These are phyloP conservation scores for Thryonomys swinderianus DNA, from an alignment of 2,113 vertebrate species.

Conservation along the genomic window DNA sequence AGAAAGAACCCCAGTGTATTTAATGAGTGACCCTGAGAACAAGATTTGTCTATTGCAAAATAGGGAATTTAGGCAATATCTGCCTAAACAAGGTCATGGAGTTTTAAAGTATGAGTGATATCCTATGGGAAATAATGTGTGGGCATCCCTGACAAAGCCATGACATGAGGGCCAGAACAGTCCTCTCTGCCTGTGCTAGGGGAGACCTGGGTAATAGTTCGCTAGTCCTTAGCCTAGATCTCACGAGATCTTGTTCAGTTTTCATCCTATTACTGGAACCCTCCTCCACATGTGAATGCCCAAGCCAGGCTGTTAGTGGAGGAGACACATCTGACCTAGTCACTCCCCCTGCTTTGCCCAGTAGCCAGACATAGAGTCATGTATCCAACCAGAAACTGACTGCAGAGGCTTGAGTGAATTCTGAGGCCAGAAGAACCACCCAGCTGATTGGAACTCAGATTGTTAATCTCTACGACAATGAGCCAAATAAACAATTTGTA, in stretches of 20 bases:
- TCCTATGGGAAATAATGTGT: not conserved
- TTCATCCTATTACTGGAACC: not conserved
- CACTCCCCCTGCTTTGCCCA: not conserved
- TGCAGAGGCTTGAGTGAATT: not conserved
- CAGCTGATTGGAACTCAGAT: not conserved
- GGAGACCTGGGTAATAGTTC: not conserved
- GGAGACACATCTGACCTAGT: not conserved
- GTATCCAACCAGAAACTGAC: not conserved
- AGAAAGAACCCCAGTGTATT: not conserved
- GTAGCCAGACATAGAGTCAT: not conserved
- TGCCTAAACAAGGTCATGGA: not conserved
- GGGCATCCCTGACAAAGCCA: not conserved
- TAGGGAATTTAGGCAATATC: not conserved
- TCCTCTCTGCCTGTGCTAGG: not conserved
- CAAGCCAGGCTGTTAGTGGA: not conserved
- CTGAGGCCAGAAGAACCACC: not conserved
- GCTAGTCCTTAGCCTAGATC: not conserved
- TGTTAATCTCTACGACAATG: not conserved
- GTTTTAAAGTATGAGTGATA: not conserved
- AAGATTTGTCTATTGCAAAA: constrained; percentile 10
- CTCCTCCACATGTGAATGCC: not conserved
- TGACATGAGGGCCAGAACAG: not conserved
- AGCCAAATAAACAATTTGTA: not conserved
- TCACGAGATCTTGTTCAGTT: not conserved
- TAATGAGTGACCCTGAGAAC: constrained; percentile 15